Base-by-base conservation (phyloP, 2,797 vertebrate species). In the Fistularia commersonii region DNA sequence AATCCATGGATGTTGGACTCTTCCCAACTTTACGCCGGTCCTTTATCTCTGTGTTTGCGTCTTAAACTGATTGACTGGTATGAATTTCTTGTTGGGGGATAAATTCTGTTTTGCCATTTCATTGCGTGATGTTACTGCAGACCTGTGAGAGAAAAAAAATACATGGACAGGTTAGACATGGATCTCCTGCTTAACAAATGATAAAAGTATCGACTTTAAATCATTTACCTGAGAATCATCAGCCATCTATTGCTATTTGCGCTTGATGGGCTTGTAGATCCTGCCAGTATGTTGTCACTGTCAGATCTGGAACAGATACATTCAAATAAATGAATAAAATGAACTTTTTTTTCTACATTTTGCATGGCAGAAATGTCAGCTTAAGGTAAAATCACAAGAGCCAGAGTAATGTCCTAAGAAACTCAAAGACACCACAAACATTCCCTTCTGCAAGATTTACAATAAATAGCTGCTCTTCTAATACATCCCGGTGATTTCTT, bases 181-280 rank as follows among this genome's bases (percentile, higher is more conserved):
- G 23, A 23, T 23, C 23, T 23, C 23, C 23, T 23, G 4, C 23
- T 23, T 2, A 23, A 23, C 23, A 23, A 23, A 23, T 23, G 23
- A 23, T 23, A 23, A 4, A 2, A 23, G 2, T 23, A 23, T 23
- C 2, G 23, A 23, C 23, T 23, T 23, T 23, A 4, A 23, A 23
- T 23, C 5, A 57, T 62, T 69, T 80, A 91, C 90, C 90, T 87
- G 53, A 90, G 61, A 35, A 67, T 69, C 1, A 32, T 31, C 23
- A 88, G 65, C 6, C 89, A 15, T 35, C 40, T 54, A 42, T 68
- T 64, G 35, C 42, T 42, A 32, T 49, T 51, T 39, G 9, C 64
- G 23, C 23, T 23, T 23, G 23, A 23, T 4, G 23, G 23, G 15
- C 14, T 44, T 8, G 35, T 11, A 34, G 61, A 44, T 41, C 61